Evolutionary conservation across 1,140 invertebrate species (phyloP).

Genomic region (Eurytemora carolleeae): DNA sequence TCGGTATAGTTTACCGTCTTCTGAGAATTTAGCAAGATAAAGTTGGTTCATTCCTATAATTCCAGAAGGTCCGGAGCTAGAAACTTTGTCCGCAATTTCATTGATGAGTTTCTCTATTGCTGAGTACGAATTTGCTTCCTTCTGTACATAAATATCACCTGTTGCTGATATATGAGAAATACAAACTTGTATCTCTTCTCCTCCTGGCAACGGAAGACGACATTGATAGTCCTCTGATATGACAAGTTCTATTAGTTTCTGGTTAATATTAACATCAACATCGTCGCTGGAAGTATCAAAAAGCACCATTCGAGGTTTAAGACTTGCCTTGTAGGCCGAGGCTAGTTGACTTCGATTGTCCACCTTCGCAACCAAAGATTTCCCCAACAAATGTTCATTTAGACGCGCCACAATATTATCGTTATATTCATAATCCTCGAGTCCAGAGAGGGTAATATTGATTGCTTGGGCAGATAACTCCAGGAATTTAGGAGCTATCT

Average conservation of each 20-base stretch:
- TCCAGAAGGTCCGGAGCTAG: conserved; percentile 19
- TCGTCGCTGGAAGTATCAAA: conserved; percentile 17
- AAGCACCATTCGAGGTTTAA: neutral
- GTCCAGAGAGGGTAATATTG: conserved; percentile 12
- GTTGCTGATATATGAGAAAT: conserved; percentile 20
- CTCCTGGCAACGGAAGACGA: conserved; percentile 22
- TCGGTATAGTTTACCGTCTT: conserved; percentile 23
- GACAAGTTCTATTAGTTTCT: conserved; percentile 18
- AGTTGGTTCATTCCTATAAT: conserved; percentile 22
- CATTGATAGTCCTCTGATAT: conserved; percentile 17
- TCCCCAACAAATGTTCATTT: conserved; percentile 29
- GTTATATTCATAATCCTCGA: conserved; percentile 30
- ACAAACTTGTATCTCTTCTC: conserved; percentile 23
- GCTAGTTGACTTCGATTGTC: neutral
- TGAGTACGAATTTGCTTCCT: conserved; percentile 29
- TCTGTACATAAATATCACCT: conserved; percentile 17
- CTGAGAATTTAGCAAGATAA: conserved; percentile 24
- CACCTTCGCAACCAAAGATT: conserved; percentile 16
- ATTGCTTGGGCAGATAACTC: conserved; percentile 35
- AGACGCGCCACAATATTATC: conserved; percentile 35
- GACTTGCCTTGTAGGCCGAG: conserved; percentile 13
- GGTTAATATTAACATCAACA: conserved; percentile 23
- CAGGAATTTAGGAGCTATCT: conserved; percentile 33
- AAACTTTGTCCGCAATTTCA: neutral
- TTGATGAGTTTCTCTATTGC: conserved; percentile 22